phyloP scores from a whole-genome alignment of 2,888 invertebrate species.

The Acleris emargana region DNA sequence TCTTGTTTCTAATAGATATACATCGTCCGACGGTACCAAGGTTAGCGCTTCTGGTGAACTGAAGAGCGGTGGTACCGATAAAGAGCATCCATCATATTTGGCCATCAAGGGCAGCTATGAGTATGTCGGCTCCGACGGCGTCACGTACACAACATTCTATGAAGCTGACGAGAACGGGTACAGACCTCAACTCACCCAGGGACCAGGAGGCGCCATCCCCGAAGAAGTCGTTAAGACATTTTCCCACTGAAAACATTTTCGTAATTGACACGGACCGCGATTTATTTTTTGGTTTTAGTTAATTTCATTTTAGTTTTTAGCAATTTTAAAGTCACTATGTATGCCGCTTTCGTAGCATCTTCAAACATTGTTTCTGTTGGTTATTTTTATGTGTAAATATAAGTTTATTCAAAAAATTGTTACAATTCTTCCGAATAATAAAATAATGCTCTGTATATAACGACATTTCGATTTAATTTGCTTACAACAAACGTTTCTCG shows the following conservation, averaged over 20 bases:
- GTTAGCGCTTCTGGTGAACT: constrained; percentile 69
- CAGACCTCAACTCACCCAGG: constrained; percentile 12
- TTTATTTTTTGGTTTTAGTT: constrained; percentile 2
- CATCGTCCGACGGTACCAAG: constrained; percentile 70
- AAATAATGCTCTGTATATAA: not conserved
- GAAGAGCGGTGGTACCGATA: constrained; percentile 68
- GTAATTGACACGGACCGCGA: not conserved
- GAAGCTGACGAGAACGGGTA: constrained; percentile 12
- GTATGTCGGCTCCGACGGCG: constrained; percentile 69
- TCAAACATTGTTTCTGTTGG: constrained; percentile 5
- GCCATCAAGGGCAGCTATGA: constrained; percentile 71
- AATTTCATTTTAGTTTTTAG: constrained; percentile 5
- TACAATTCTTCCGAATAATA: not conserved
- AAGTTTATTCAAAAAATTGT: not conserved
- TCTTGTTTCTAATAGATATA: constrained; percentile 49
- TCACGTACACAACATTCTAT: not conserved
- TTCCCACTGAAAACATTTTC: not conserved
- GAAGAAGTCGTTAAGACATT: constrained; percentile 1
- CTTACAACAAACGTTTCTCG: no score
- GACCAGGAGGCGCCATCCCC: constrained; percentile 5
- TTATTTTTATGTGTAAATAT: constrained; percentile 5
- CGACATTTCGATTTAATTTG: no score
- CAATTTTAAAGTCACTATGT: no score
- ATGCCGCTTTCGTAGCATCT: not conserved
- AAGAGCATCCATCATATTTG: constrained; percentile 57